These are phyloP conservation scores for Siniperca undulata DNA, from an alignment of 2,797 vertebrate genomes.

Conservation along the genomic window DNA sequence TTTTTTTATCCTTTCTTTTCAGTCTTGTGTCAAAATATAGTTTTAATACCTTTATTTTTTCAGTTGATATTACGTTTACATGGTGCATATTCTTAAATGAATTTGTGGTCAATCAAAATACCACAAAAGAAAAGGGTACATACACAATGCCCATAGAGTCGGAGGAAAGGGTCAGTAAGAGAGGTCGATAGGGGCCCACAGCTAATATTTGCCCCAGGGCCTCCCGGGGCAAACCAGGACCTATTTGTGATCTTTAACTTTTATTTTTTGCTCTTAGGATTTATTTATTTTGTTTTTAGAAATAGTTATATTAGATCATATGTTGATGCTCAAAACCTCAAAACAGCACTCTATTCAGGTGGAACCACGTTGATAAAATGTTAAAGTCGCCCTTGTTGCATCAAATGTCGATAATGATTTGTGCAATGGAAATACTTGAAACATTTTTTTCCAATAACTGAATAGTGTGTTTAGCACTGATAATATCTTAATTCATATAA, in stretches of 20 bases:
- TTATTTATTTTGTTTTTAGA: neutral
- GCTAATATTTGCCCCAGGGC: neutral
- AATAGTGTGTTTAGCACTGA: slow-evolving; percentile 10
- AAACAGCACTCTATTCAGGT: neutral
- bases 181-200: neutral
- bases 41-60: neutral
- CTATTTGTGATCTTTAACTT: neutral
- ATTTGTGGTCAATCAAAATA: neutral
- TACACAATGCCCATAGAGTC: neutral
- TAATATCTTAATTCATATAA: slow-evolving; percentile 9
- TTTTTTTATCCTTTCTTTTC: too few species aligned
- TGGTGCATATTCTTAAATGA: neutral
- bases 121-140: neutral
- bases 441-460: neutral
- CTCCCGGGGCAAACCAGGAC: neutral
- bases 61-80: neutral
- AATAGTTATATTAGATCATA: neutral
- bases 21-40: too few species aligned
- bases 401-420: slow-evolving; percentile 16
- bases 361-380: neutral
- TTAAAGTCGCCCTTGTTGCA: neutral
- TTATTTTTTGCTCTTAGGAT: neutral
- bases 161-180: neutral
- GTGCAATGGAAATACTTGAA: slow-evolving; percentile 1
- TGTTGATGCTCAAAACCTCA: neutral